phyloP scores from a whole-genome alignment of 2,888 invertebrate genomes.

The Horisme vitalbata region DNA sequence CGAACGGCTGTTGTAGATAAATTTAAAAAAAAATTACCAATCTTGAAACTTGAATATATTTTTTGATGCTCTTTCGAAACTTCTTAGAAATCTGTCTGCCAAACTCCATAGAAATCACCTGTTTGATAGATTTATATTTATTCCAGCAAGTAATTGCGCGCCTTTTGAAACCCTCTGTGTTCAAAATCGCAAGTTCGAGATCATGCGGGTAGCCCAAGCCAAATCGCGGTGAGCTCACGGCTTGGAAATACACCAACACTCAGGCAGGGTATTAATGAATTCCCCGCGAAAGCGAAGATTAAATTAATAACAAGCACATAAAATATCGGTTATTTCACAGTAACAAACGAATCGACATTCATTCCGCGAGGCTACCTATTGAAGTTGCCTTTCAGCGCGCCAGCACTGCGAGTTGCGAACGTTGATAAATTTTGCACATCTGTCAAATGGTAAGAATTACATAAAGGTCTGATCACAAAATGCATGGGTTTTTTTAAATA shows the following conservation, averaged over 20 bases:
- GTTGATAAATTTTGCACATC: constrained; percentile 68
- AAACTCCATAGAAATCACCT: too few species aligned
- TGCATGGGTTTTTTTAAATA: too few species aligned
- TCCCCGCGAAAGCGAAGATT: constrained; percentile 19
- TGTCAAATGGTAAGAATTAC: constrained; percentile 60
- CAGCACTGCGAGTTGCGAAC: constrained; percentile 50
- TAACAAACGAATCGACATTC: constrained; percentile 57
- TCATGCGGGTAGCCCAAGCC: too few species aligned
- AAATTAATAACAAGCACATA: constrained; percentile 33
- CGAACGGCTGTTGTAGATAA: too few species aligned
- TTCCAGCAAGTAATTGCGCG: too few species aligned
- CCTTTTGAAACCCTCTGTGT: too few species aligned
- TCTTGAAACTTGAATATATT: too few species aligned
- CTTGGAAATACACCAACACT: neutral
- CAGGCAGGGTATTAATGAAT: neutral
- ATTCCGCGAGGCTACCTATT: constrained; percentile 59
- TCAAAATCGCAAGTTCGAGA: too few species aligned
- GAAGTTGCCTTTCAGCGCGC: constrained; percentile 60
- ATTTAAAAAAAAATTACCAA: too few species aligned
- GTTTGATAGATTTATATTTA: too few species aligned
- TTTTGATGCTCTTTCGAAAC: too few species aligned
- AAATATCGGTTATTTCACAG: constrained; percentile 32
- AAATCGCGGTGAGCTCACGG: neutral
- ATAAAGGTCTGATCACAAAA: constrained; percentile 20
- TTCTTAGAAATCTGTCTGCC: too few species aligned